phyloP scores from a whole-genome alignment of 2,888 invertebrate genomes.

The Laspeyria flexula region DNA sequence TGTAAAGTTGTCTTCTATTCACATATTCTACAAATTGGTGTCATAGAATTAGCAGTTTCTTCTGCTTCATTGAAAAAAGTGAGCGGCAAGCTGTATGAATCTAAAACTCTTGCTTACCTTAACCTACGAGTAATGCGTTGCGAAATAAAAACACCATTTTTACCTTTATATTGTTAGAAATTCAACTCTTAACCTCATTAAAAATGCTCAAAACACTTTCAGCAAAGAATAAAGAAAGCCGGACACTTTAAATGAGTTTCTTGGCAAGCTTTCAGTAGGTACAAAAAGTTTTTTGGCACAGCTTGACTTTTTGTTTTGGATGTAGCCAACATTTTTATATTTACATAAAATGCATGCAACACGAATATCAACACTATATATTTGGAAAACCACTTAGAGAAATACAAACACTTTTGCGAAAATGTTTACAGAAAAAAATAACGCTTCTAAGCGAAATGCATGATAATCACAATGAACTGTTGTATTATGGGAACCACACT shows the following conservation, averaged over 20 bases:
- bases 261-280: constrained; percentile 35
- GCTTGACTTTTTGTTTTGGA: not conserved
- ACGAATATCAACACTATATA: constrained; percentile 11
- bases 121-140: not conserved
- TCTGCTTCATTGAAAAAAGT: not conserved
- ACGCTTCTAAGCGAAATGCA: not conserved
- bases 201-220: constrained; percentile 33
- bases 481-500: not conserved
- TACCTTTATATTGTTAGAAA: too few species aligned
- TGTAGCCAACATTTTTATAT: constrained; percentile 5
- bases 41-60: not conserved
- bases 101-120: not conserved
- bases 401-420: too few species aligned
- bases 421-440: too few species aligned
- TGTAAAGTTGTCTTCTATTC: not conserved
- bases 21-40: not conserved
- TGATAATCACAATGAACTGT: not conserved
- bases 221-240: constrained; percentile 7
- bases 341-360: constrained; percentile 3
- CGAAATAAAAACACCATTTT: too few species aligned
- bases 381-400: too few species aligned
- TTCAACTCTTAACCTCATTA: constrained; percentile 14
- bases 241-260: constrained; percentile 26
- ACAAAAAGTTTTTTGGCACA: constrained; percentile 27
- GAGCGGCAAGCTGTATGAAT: not conserved